A percentile compares a stretch with the other conserved stretches of the same genome.
Conservation (phyloP, 2,113 vertebrate species). For the Ploceus nigricollis region DNA sequence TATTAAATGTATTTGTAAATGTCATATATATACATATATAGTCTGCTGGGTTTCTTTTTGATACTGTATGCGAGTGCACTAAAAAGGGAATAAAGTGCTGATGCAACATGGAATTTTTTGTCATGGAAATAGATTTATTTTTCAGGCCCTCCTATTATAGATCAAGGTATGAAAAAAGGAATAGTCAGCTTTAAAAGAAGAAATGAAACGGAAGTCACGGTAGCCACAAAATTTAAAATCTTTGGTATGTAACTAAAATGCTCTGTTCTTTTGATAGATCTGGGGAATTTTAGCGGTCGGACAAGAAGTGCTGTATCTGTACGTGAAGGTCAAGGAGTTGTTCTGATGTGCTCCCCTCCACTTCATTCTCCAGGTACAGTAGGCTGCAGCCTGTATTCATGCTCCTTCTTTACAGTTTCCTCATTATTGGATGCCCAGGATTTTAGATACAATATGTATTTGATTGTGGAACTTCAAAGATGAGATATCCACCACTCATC, state of each 20-base stretch:
- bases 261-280: constrained; percentile 80
- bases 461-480: background rate
- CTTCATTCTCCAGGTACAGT: constrained; percentile 91
- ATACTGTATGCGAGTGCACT: background rate
- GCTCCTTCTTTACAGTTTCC: background rate
- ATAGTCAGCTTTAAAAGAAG: background rate
- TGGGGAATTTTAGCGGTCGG: constrained; percentile 87
- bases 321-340: constrained; percentile 95
- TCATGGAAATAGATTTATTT: constrained; percentile 6
- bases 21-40: background rate
- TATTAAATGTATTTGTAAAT: background rate
- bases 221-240: background rate
- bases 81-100: background rate
- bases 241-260: constrained; percentile 8
- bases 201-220: background rate
- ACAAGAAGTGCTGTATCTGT: constrained; percentile 90
- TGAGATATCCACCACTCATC: background rate
- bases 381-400: background rate
- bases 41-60: background rate
- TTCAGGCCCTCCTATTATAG: background rate
- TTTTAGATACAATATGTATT: background rate
- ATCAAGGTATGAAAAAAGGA: constrained; percentile 8
- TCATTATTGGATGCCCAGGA: background rate
- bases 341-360: constrained; percentile 93
- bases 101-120: background rate